phyloP scores from a whole-genome alignment of 2,113 vertebrate genomes.

The Etheostoma spectabile region DNA sequence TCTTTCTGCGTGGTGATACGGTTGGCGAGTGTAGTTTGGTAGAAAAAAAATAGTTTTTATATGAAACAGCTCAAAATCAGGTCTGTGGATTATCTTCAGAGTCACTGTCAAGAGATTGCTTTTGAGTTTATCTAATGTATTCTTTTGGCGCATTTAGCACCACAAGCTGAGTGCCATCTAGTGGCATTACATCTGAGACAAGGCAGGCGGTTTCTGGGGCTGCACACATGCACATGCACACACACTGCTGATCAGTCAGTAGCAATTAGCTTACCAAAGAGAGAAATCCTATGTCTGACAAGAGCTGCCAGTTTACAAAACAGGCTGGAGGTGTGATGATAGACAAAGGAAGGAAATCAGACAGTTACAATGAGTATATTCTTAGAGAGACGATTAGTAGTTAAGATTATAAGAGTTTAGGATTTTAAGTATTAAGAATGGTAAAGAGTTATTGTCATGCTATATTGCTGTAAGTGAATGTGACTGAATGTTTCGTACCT shows the following conservation, averaged over 20 bases:
- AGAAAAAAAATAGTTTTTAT: too few relatives aligned
- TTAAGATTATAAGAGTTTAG: slow-evolving; percentile 1
- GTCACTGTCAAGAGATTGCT: too few relatives aligned
- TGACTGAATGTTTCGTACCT: slow-evolving; percentile 80
- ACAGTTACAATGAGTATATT: slow-evolving; percentile 35
- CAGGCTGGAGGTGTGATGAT: slow-evolving; percentile 86
- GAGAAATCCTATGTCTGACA: slow-evolving; percentile 99
- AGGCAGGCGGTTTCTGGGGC: too few relatives aligned
- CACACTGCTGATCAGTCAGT: slow-evolving; percentile 17
- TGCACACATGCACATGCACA: too few relatives aligned
- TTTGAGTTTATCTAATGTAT: too few relatives aligned
- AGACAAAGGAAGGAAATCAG: slow-evolving; percentile 72
- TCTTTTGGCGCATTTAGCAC: too few relatives aligned
- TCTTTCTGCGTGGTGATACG: too few relatives aligned
- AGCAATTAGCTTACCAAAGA: slow-evolving; percentile 91
- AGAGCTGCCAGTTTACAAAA: slow-evolving; percentile 99
- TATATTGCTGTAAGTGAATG: neutral
- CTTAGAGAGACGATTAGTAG: slow-evolving; percentile 20
- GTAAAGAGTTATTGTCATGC: slow-evolving; percentile 1
- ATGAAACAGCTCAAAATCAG: too few relatives aligned
- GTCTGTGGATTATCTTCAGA: too few relatives aligned
- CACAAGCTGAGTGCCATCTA: too few relatives aligned
- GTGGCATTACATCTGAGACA: too few relatives aligned
- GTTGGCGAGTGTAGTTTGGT: too few relatives aligned
- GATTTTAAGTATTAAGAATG: slow-evolving; percentile 2